Percentiles rank a stretch among this genome's conserved stretches.
Evolutionary conservation across 1,140 invertebrate genomes (phyloP).

Genomic region (Drosophila nigrodunni): DNA sequence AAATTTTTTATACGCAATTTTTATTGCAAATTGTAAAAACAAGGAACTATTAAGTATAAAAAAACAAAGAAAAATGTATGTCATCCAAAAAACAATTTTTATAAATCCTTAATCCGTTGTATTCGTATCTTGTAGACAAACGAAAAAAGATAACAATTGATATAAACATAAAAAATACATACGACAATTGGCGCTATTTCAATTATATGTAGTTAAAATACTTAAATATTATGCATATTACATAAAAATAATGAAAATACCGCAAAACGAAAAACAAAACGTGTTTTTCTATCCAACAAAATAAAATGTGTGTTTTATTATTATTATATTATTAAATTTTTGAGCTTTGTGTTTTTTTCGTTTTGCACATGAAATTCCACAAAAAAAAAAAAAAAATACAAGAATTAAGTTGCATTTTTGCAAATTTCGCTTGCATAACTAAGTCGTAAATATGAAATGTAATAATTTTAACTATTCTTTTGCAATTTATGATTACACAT

Average conservation of each 20-base stretch:
- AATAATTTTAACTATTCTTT: slow-evolving; percentile 50
- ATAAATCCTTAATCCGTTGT: slow-evolving; percentile 49
- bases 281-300: slow-evolving; percentile 21
- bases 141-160: slow-evolving; percentile 34
- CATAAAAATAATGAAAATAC: slow-evolving; percentile 45
- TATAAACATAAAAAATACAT: slow-evolving; percentile 44
- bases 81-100: slow-evolving; percentile 39
- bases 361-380: slow-evolving; percentile 59
- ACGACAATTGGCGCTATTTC: slow-evolving; percentile 77
- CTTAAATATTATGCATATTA: slow-evolving; percentile 62
- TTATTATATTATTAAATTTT: slow-evolving; percentile 10
- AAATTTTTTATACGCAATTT: slow-evolving; percentile 79
- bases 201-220: slow-evolving; percentile 71
- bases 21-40: slow-evolving; percentile 79
- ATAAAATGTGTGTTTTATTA: slow-evolving; percentile 7
- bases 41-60: slow-evolving; percentile 54
- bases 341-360: slow-evolving; percentile 14
- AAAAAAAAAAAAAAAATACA: slow-evolving; percentile 22
- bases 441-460: slow-evolving; percentile 64
- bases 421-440: slow-evolving; percentile 53
- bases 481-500: slow-evolving; percentile 54
- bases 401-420: slow-evolving; percentile 40
- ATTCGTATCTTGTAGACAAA: slow-evolving; percentile 42
- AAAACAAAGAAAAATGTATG: slow-evolving; percentile 40
- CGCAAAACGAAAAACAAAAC: slow-evolving; percentile 15